Percentiles rank a stretch among this genome's conserved stretches.
Evolutionary conservation across 2,113 vertebrate species (phyloP).

Genomic region (Psilopogon haemacephalus): DNA sequence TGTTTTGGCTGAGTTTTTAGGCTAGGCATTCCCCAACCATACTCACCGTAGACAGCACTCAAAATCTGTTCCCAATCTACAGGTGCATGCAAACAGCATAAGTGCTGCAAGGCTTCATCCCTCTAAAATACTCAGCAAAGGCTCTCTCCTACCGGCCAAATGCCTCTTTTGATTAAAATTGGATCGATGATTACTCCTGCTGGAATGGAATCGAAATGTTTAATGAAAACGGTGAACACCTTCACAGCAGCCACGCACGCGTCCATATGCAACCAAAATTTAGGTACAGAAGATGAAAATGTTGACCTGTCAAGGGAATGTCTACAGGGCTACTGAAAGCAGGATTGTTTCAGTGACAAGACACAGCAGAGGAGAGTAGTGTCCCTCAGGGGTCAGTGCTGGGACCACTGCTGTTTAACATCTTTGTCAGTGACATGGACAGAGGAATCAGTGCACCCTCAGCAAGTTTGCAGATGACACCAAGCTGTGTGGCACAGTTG

Average conservation of each 20-base stretch:
- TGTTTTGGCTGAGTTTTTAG: background rate
- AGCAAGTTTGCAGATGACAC: too few relatives aligned
- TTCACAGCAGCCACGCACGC: background rate
- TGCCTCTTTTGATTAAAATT: background rate
- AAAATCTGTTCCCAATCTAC: background rate
- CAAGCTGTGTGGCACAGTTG: too few relatives aligned
- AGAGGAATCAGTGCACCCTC: too few relatives aligned
- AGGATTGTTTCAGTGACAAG: background rate
- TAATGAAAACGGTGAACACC: background rate
- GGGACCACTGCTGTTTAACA: too few relatives aligned
- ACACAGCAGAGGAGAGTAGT: background rate
- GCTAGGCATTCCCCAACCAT: background rate
- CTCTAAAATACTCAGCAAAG: background rate
- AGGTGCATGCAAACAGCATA: background rate
- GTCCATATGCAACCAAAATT: background rate
- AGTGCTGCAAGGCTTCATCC: background rate
- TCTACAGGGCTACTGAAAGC: background rate
- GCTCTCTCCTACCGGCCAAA: background rate
- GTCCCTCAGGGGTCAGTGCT: too few relatives aligned
- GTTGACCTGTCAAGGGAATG: background rate
- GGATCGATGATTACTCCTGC: background rate
- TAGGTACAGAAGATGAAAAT: background rate
- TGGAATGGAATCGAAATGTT: background rate
- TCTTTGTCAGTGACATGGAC: too few relatives aligned
- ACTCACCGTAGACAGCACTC: background rate